Conservation (phyloP, 2,888 invertebrate species). For the Nemotelus pantherinus region DNA sequence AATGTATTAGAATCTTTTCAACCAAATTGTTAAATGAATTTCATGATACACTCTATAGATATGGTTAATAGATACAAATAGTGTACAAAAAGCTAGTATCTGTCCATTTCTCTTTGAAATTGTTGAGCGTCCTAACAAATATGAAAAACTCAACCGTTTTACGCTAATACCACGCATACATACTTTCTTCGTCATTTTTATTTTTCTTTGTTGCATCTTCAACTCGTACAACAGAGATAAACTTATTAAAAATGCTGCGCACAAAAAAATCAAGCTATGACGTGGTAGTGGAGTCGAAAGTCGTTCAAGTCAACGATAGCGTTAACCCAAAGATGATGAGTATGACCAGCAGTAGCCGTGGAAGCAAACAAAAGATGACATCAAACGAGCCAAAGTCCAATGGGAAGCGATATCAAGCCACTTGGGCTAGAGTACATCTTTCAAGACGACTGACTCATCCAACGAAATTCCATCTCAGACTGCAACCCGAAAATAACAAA, state of each 20-base stretch:
- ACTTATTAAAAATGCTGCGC: conserved; percentile 14
- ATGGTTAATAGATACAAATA: too few relatives aligned
- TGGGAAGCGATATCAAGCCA: conserved; percentile 7
- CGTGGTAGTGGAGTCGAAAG: conserved; percentile 12
- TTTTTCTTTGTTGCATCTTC: background rate
- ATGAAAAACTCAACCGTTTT: too few relatives aligned
- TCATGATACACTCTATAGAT: too few relatives aligned
- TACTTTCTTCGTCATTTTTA: background rate
- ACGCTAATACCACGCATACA: too few relatives aligned
- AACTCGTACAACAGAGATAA: background rate
- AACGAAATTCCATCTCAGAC: conserved; percentile 57
- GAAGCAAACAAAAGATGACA: conserved; percentile 19
- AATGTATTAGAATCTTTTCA: too few relatives aligned
- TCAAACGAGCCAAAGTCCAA: conserved; percentile 37
- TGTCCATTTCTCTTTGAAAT: too few relatives aligned
- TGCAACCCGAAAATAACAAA: conserved; percentile 57
- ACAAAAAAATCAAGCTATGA: background rate
- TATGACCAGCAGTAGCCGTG: background rate
- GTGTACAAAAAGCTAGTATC: too few relatives aligned
- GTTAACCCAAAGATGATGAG: background rate
- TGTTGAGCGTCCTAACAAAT: too few relatives aligned
- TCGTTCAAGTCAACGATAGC: conserved; percentile 17
- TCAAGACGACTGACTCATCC: conserved; percentile 58
- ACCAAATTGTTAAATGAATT: too few relatives aligned
- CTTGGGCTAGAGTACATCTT: background rate